Evolutionary conservation across 2,797 vertebrate species (phyloP), one percentile per base, ranked within the genome.

Genomic region (Gorsachius magnificus): DNA sequence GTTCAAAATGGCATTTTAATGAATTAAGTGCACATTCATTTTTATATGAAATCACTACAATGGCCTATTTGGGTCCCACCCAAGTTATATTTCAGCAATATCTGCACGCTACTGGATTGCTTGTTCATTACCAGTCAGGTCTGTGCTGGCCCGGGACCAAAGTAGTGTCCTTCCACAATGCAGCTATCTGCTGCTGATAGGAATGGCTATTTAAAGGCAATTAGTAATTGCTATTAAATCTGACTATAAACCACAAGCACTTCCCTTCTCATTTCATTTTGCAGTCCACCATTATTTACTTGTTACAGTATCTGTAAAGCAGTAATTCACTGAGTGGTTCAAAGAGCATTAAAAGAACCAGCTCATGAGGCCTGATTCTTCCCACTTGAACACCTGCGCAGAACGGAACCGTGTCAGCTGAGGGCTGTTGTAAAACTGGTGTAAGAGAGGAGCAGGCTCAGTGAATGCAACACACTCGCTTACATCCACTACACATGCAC

Each of bases 21-120:
- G 96, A 98, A 98, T 97, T 96, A 97, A 97, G 90, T 82, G 83
- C 83, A 86, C 77, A 89, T 93, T 97, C 89, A 97, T 98, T 96
- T 97, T 82, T 92, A 91, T 77, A 95, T 80, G 75, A 92, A 93
- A 83, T 96, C 90, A 89, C 69, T 77, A 90, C 82, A 61, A 92
- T 48, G 28, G 95, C 71, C 93, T 97, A 90, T 96, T 83, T 96
- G 87, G 86, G 95, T 90, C 90, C 61, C 89, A 91, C 89, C 96
- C 83, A 94, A 96, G 90, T 90, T 82, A 9, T 87, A 92, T 96
- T 97, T 96, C 93, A 97, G 87, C 46, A 96, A 94, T 81, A 96
- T 94, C 71, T 25, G 77, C 57, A 78, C 2, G 0, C 72, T 80
- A 10, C 8, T 90, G 60, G 77, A 74, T 94, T 93, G 87, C 87